Conservation (phyloP, 2,797 vertebrate genomes). For the Brachyrhaphis roseni region DNA sequence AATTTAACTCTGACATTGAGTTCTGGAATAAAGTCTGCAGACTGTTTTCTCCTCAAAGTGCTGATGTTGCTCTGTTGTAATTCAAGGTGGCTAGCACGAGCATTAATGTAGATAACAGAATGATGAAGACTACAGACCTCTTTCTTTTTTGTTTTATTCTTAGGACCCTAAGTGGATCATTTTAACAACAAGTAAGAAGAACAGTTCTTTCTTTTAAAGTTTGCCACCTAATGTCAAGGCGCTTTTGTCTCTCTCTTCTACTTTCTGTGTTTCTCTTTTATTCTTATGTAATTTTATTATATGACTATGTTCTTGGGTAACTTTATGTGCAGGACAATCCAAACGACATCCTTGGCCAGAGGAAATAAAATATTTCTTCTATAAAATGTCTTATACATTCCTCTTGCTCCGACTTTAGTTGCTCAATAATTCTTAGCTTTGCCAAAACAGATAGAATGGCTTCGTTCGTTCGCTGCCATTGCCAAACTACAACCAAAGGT, state of each 20-base stretch:
- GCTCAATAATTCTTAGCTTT: too few species aligned
- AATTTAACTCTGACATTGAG: neutral
- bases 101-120: neutral
- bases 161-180: constrained; percentile 92
- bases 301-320: neutral
- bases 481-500: neutral
- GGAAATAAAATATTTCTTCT: too few species aligned
- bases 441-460: too few species aligned
- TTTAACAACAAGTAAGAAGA: constrained; percentile 89
- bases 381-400: too few species aligned
- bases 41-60: constrained; percentile 8
- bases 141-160: constrained; percentile 38
- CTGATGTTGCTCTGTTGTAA: neutral
- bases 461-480: too few species aligned
- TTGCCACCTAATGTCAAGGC: neutral
- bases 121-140: neutral
- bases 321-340: neutral
- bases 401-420: too few species aligned
- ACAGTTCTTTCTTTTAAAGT: constrained; percentile 7
- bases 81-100: neutral
- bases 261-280: neutral
- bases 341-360: too few species aligned
- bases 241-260: neutral
- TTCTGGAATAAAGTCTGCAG: constrained; percentile 12
- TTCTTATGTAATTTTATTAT: neutral